These are phyloP conservation scores for Acanthopleura granulata DNA, from an alignment of 2,888 invertebrate species.

Conservation along the genomic window DNA sequence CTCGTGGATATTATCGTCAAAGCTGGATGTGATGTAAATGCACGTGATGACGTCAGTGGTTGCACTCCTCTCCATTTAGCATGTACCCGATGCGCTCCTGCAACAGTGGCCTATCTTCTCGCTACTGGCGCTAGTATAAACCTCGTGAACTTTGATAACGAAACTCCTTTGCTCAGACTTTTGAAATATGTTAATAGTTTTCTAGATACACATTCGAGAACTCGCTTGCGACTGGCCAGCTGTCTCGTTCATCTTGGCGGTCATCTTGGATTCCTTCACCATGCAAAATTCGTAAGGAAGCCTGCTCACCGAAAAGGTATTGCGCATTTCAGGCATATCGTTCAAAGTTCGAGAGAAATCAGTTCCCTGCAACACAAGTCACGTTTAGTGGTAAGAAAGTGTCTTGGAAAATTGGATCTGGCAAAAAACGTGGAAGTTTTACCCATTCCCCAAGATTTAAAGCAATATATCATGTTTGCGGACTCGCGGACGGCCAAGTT, in stretches of 20 bases:
- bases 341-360: conserved; percentile 22
- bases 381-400: conserved; percentile 32
- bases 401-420: neutral
- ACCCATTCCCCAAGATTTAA: neutral
- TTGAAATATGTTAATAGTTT: conserved; percentile 36
- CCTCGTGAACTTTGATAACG: conserved; percentile 34
- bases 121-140: conserved; percentile 43
- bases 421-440: neutral
- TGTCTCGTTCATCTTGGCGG: conserved; percentile 41
- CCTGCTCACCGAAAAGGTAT: conserved; percentile 22
- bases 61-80: conserved; percentile 50
- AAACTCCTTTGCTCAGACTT: conserved; percentile 44
- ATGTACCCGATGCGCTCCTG: conserved; percentile 34
- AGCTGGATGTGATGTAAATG: conserved; percentile 45
- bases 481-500: neutral
- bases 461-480: neutral
- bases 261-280: conserved; percentile 19
- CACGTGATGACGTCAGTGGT: conserved; percentile 36
- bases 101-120: conserved; percentile 36
- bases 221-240: conserved; percentile 37
- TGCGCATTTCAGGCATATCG: conserved; percentile 32
- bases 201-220: conserved; percentile 41
- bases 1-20: conserved; percentile 33
- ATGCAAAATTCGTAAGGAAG: neutral
- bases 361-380: conserved; percentile 37